Base-by-base conservation (phyloP, 2,888 invertebrate genomes). In the Eilema griseolum region DNA sequence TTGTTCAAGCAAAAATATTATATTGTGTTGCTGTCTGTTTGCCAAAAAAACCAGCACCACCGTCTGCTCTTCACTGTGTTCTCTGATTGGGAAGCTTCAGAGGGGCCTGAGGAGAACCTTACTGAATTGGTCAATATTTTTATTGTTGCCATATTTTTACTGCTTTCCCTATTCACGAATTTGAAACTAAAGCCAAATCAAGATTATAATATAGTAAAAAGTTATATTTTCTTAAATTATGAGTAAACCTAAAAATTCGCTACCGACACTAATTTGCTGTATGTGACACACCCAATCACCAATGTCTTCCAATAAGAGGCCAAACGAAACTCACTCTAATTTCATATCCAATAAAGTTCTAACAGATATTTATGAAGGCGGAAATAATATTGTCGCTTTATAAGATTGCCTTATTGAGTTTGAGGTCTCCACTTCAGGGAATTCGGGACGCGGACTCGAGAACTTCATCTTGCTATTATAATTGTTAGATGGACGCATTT, bases 381-480 rank as follows among this genome's bases (percentile, higher is more conserved):
- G 31, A 33, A 56, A 61, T 75, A 78, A 80, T 64, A 31, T 84
- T 77, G 84, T 79, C 73, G 81, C 76, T 78, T 80, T 79, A 83
- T 78, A 81, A 85, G 81, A 81, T 84, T 82, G 81, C 79, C 82
- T 80, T 81, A 83, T 82, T 79, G 84, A 85, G 84, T 83, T 82
- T 77, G 80, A 76, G 82, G 85, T 81, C 52, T n/a, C 10, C 81
- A 85, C 85, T 86, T 85, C 81, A 74, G 86, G 86, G 86, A 83
- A 79, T 85, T 85, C 74, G 83, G 78, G 81, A 81, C 77, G 82
- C 75, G 83, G 80, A 80, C 80, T 82, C 76, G 72, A 71, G 76
- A 82, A 82, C 78, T 80, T 78, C 83, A 78, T 77, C 84, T 76
- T 69, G 31, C 68, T 70, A 52, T 52, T 52, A 52, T 52, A 52